Evolutionary conservation across 2,797 vertebrate species (phyloP).

Genomic region (Peromyscus attwateri): DNA sequence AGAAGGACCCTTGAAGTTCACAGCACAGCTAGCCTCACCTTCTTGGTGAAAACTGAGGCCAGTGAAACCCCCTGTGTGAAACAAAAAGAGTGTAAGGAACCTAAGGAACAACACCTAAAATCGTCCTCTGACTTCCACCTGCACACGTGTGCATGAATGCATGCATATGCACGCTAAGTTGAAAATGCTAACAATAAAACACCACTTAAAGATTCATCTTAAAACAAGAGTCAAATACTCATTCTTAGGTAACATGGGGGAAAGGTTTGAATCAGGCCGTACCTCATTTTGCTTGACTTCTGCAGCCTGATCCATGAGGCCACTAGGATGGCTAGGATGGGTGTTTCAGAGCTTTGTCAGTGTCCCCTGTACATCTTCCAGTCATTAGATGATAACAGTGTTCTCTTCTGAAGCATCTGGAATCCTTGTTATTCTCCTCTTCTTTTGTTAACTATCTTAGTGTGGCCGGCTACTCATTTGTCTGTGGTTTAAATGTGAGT

Average conservation of each 20-base stretch:
- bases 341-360: conserved; percentile 9
- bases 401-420: not conserved
- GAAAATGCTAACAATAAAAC: not conserved
- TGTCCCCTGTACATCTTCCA: conserved; percentile 2
- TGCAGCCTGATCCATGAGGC: not conserved
- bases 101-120: not conserved
- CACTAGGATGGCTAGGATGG: not conserved
- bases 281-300: conserved; percentile 12
- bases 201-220: not conserved
- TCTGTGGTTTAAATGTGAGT: not conserved
- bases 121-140: not conserved
- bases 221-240: not conserved
- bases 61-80: not conserved
- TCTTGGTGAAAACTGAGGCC: not conserved
- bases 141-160: not conserved
- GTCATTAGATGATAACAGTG: not conserved
- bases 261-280: not conserved
- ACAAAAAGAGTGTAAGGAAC: not conserved
- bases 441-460: not conserved
- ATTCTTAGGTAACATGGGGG: not conserved
- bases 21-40: not conserved
- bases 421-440: not conserved
- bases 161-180: not conserved
- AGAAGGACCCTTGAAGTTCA: not conserved
- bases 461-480: not conserved